Base-by-base conservation (phyloP, 2,888 invertebrate genomes). In the Escarpia spicata region DNA sequence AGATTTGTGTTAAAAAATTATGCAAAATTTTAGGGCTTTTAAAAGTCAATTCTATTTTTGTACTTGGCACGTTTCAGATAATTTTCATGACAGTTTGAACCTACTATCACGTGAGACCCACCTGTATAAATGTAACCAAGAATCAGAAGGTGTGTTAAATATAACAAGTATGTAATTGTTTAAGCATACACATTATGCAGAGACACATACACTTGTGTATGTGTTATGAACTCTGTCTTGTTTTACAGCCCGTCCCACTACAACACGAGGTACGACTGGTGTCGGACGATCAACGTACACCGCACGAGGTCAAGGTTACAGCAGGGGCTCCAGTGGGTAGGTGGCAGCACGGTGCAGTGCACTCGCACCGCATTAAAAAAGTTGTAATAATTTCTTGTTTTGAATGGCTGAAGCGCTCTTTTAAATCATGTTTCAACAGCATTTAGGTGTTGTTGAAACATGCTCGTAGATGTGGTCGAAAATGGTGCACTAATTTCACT, bases 251-350 rank as follows among this genome's bases (percentile, higher is more conserved):
- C 75, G n/a, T 75, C 75, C 75, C 26, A 75, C 19, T 75, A 75
- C 75, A 75, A 26, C 75, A 26, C 19, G 75, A 26, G 75, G 75
- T 75, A 6, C 75, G 19, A 26, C 75, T 6, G n/a, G 75, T 75
- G 75, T 75, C 3, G 75, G 75, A n/a, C 75, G 75, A 6, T 75
- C 75, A 75, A 3, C 75, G 6, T 75, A 75, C 6, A 26, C 19
- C 1, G 75, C 26, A 75, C 75, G 75, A 75, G 75, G 75, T 26
- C 75, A 75, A n/a, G 26, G 75, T 19, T 75, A 75, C n/a, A 75
- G 75, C 75, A 75, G 26, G 75, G 75, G 75, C 75, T 75, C 75
- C 26, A 75, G 75, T n/a, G n/a, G 75, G 75, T 75, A 75, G 75
- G 75, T 75, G 75, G 75, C 75, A 75, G 75, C 75, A 26, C 26